Conservation (phyloP, 2,113 vertebrate species). For the Mungos mungo region DNA sequence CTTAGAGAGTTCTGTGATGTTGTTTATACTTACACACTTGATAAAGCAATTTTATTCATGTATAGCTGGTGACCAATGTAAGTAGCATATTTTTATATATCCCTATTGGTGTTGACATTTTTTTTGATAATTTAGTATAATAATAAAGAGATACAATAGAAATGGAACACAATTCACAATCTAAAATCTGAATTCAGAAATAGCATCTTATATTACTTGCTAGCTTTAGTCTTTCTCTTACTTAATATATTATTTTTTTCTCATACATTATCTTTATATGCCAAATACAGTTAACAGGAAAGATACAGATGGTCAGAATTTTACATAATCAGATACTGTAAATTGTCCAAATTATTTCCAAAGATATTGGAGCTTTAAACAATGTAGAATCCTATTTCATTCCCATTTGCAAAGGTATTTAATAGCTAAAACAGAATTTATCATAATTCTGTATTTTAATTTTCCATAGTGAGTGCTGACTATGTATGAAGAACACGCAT, state of each 20-base stretch:
- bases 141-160: neutral
- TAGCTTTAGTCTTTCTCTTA: neutral
- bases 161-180: neutral
- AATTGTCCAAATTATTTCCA: neutral
- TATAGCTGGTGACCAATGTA: neutral
- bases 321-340: neutral
- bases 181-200: conserved; percentile 1
- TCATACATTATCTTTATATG: neutral
- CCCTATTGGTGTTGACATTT: neutral
- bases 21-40: neutral
- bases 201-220: neutral
- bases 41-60: neutral
- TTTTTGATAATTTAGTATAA: neutral
- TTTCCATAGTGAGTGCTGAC: neutral
- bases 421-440: neutral
- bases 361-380: neutral
- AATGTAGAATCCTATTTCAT: neutral
- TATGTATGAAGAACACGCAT: neutral
- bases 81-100: neutral
- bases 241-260: conserved; percentile 38
- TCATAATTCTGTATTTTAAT: neutral
- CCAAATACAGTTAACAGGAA: neutral
- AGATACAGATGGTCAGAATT: neutral
- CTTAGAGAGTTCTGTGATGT: neutral
- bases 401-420: neutral